These are phyloP conservation scores for Hippopotamyrus pictus DNA, from an alignment of 2,797 vertebrate species.

Conservation along the genomic window DNA sequence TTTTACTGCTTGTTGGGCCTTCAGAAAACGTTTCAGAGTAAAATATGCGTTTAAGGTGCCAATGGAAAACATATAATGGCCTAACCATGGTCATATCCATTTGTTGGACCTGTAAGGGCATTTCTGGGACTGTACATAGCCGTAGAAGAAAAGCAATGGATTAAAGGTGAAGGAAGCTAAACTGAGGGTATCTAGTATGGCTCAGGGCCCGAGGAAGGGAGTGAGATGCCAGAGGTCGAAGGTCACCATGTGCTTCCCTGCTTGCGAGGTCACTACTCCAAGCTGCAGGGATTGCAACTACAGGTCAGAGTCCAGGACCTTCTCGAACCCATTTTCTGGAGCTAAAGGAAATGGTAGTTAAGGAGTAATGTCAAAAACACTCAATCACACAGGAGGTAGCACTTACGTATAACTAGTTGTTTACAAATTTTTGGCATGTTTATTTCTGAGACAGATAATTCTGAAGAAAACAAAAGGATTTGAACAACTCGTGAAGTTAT, in stretches of 20 bases:
- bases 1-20: background rate
- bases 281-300: conserved; percentile 29
- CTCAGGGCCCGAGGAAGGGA: background rate
- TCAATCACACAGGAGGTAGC: background rate
- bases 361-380: conserved; percentile 1
- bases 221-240: background rate
- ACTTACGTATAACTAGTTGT: conserved; percentile 12
- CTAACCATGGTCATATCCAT: background rate
- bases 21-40: background rate
- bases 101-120: background rate
- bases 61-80: background rate
- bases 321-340: conserved; percentile 18
- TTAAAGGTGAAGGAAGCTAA: background rate
- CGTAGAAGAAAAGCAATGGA: background rate
- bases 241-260: conserved; percentile 24
- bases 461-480: background rate
- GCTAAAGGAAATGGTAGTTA: conserved; percentile 7
- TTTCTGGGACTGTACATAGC: background rate
- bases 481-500: background rate
- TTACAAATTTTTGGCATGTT: conserved; percentile 19
- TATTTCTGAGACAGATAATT: background rate
- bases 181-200: conserved; percentile 7
- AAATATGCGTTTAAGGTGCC: background rate
- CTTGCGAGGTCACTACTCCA: conserved; percentile 24
- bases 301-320: conserved; percentile 19